Conservation (phyloP, 2,888 invertebrate species). For the Capitulum mitella region DNA sequence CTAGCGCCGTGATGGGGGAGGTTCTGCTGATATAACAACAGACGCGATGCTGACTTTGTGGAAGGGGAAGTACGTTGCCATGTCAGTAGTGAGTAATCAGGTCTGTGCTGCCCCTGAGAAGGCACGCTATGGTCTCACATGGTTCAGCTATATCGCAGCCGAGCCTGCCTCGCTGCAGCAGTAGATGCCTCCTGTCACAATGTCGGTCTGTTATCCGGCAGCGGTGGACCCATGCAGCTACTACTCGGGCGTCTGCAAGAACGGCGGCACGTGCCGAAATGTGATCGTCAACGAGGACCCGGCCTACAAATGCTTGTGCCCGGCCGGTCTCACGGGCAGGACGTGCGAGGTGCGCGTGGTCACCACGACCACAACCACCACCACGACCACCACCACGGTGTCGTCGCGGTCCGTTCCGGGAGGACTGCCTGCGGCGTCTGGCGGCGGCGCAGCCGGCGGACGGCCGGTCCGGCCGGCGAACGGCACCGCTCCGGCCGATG, state of each 20-base stretch:
- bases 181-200: no score
- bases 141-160: no score
- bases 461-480: background rate
- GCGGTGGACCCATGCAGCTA: slow-evolving; percentile 40
- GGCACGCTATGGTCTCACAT: no score
- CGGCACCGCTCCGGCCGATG: background rate
- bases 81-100: no score
- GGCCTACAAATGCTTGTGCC: slow-evolving; percentile 65
- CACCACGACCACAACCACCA: slow-evolving; percentile 7
- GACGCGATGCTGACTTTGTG: no score
- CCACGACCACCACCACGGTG: slow-evolving; percentile 1
- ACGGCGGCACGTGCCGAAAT: slow-evolving; percentile 42
- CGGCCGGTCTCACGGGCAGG: slow-evolving; percentile 64
- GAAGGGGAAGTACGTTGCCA: no score
- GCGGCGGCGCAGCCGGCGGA: background rate
- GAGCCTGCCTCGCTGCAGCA: no score
- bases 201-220: slow-evolving; percentile 41
- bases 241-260: slow-evolving; percentile 40
- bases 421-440: background rate
- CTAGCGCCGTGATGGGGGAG: no score
- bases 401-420: background rate
- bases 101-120: no score
- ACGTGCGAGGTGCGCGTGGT: slow-evolving; percentile 56
- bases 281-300: slow-evolving; percentile 42
- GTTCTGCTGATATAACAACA: no score